Evolutionary conservation across 2,797 vertebrate genomes (phyloP).

Genomic region (Cynodonichthys magdalenae): DNA sequence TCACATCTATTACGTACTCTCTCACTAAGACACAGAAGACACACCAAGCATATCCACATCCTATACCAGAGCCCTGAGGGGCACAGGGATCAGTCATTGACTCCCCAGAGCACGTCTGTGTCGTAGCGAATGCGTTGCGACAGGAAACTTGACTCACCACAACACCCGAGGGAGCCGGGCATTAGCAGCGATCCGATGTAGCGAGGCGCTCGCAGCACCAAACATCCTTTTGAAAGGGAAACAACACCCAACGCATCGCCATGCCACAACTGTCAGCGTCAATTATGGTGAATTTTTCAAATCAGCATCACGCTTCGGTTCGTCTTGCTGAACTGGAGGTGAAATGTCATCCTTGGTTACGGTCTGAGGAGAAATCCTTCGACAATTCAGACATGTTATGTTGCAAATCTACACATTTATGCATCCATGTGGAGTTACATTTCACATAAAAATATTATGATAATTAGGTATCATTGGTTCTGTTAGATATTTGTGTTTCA

Average conservation of each 20-base stretch:
- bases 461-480: slow-evolving; percentile 7
- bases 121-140: slow-evolving; percentile 72
- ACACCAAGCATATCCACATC: slow-evolving; percentile 1
- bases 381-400: slow-evolving; percentile 4
- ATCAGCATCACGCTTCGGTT: slow-evolving; percentile 59
- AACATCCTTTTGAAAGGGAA: slow-evolving; percentile 60
- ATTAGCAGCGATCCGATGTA: slow-evolving; percentile 45
- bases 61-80: slow-evolving; percentile 19
- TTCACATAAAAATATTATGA: slow-evolving; percentile 10
- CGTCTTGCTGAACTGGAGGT: slow-evolving; percentile 42
- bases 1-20: slow-evolving; percentile 22
- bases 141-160: slow-evolving; percentile 79
- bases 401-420: no score
- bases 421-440: no score
- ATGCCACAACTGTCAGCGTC: slow-evolving; percentile 62
- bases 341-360: slow-evolving; percentile 51
- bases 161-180: slow-evolving; percentile 47
- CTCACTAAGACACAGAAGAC: slow-evolving; percentile 9
- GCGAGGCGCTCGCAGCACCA: slow-evolving; percentile 57
- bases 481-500: slow-evolving; percentile 27
- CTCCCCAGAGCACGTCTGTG: slow-evolving; percentile 65
- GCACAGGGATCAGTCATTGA: slow-evolving; percentile 63
- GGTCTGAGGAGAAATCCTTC: slow-evolving; percentile 13
- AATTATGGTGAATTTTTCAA: slow-evolving; percentile 64
- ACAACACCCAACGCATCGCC: slow-evolving; percentile 51